phyloP scores from a whole-genome alignment of 2,113 vertebrate species.

The Sisor rabdophorus region DNA sequence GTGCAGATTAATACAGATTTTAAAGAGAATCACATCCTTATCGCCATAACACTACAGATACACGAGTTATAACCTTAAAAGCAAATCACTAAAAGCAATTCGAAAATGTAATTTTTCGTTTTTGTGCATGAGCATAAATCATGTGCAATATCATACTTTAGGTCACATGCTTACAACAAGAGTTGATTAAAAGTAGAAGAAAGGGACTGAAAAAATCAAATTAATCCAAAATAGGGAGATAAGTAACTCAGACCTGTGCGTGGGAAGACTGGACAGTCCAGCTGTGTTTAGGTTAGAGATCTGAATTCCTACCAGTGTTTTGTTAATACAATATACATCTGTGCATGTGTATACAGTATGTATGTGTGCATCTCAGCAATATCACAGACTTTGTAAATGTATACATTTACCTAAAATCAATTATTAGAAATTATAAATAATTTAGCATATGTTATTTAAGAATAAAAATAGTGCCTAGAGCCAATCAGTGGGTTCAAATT shows the following conservation, averaged over 20 bases:
- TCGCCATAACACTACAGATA: not conserved
- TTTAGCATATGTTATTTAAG: not conserved
- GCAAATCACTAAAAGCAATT: too few species aligned
- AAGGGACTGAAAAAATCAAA: not conserved
- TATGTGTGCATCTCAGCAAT: not conserved
- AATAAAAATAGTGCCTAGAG: not conserved
- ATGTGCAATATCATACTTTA: not conserved
- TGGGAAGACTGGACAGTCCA: conserved; percentile 32
- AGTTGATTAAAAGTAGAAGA: not conserved
- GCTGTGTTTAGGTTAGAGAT: conserved; percentile 57
- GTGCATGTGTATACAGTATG: not conserved
- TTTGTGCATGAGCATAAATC: not conserved
- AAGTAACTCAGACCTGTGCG: not conserved
- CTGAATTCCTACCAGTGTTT: conserved; percentile 31
- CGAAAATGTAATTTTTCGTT: too few species aligned
- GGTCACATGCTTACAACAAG: conserved; percentile 1
- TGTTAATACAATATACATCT: conserved; percentile 30
- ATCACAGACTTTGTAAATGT: too few species aligned
- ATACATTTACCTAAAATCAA: too few species aligned
- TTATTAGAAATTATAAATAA: too few species aligned
- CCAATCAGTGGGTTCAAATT: not conserved
- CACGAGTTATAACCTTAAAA: not conserved
- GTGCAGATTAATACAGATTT: not conserved
- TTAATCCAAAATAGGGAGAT: not conserved
- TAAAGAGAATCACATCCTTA: not conserved